phyloP scores from a whole-genome alignment of 2,888 invertebrate species.

The Microplitis deprimator region DNA sequence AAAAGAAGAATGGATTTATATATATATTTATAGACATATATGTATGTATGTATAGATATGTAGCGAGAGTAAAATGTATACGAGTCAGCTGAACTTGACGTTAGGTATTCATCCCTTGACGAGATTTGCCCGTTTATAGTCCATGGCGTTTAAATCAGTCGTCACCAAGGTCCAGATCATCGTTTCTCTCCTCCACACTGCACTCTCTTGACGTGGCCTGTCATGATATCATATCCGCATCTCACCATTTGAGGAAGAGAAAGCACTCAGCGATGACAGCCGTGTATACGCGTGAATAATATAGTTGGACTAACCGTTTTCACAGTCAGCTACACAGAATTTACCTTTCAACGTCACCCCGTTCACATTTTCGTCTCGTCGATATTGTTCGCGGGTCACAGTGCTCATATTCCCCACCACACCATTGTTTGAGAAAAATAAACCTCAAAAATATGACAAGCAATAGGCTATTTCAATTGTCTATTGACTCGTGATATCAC shows the following conservation, averaged over 20 bases:
- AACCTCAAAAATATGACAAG: background rate
- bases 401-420: background rate
- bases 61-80: constrained; percentile 36
- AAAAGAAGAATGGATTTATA: background rate
- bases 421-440: background rate
- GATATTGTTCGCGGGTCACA: background rate
- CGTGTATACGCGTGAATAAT: constrained; percentile 19
- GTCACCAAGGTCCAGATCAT: constrained; percentile 29
- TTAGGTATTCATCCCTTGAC: constrained; percentile 47
- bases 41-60: background rate
- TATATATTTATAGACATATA: background rate
- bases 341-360: constrained; percentile 16
- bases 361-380: background rate
- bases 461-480: no score
- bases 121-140: constrained; percentile 20
- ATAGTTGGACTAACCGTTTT: constrained; percentile 19
- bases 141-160: constrained; percentile 36
- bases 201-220: constrained; percentile 17
- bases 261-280: constrained; percentile 18
- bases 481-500: no score
- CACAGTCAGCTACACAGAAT: constrained; percentile 11
- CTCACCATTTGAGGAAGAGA: constrained; percentile 11
- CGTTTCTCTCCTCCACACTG: constrained; percentile 16
- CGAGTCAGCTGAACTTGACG: constrained; percentile 44
- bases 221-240: constrained; percentile 34